Conservation (phyloP, 2,888 invertebrate species). For the Mellilla xanthometata region DNA sequence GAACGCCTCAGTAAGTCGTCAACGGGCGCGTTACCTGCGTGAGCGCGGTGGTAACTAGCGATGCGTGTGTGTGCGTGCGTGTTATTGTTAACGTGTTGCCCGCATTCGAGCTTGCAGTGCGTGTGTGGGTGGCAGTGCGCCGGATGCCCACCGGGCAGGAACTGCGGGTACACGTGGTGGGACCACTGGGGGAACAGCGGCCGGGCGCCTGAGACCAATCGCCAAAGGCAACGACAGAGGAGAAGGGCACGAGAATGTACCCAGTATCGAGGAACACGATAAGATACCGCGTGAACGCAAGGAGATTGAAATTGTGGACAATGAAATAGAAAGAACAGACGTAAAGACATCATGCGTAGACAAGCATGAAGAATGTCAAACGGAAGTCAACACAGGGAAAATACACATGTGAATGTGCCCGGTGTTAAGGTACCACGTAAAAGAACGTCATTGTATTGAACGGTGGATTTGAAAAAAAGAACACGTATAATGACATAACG, state of each 20-base stretch:
- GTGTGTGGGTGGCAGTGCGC: slow-evolving; percentile 80
- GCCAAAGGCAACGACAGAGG: slow-evolving; percentile 12
- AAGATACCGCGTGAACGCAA: background rate
- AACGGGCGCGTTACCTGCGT: slow-evolving; percentile 76
- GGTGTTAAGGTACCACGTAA: too few relatives aligned
- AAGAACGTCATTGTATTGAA: background rate
- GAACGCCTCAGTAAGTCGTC: slow-evolving; percentile 47
- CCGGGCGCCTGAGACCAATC: slow-evolving; percentile 80
- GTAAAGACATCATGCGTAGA: too few relatives aligned
- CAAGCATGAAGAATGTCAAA: too few relatives aligned
- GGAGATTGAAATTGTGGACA: background rate
- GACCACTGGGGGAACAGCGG: slow-evolving; percentile 97
- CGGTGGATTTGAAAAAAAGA: too few relatives aligned
- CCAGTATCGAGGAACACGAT: background rate
- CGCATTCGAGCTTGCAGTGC: slow-evolving; percentile 81
- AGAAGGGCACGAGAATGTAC: background rate
- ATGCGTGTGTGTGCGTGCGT: slow-evolving; percentile 78
- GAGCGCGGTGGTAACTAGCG: slow-evolving; percentile 80
- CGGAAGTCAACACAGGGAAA: too few relatives aligned
- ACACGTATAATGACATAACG: too few relatives aligned
- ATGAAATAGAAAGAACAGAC: background rate
- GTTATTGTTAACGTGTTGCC: slow-evolving; percentile 75
- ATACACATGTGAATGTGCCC: too few relatives aligned
- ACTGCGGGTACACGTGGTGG: slow-evolving; percentile 96
- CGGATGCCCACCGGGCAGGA: slow-evolving; percentile 95